These are phyloP conservation scores for Neoaliturus tenellus DNA, from an alignment of 2,888 invertebrate species.

Conservation along the genomic window DNA sequence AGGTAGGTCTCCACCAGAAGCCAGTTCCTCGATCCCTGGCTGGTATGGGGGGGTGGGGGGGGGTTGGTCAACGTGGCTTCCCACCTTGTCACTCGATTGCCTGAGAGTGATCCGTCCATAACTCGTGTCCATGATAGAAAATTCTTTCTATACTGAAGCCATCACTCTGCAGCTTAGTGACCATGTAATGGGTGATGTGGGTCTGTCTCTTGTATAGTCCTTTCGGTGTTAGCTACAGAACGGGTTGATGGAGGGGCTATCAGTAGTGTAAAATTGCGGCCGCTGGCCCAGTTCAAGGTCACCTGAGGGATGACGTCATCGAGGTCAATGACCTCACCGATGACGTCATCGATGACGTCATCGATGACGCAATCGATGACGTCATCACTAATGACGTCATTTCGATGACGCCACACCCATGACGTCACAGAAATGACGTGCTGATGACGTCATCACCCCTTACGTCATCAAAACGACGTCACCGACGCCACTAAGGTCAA, in stretches of 20 bases:
- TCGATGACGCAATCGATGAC: no score
- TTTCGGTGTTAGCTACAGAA: slow-evolving; percentile 44
- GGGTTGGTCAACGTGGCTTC: not conserved
- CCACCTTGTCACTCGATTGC: not conserved
- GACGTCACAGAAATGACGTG: no score
- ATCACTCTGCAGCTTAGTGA: slow-evolving; percentile 3
- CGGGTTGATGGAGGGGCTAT: slow-evolving; percentile 52
- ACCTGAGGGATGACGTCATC: no score
- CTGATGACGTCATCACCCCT: no score
- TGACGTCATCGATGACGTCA: no score
- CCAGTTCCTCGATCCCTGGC: not conserved
- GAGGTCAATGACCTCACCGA: no score
- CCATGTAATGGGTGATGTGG: slow-evolving; percentile 6
- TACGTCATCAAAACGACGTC: no score
- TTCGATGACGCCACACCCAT: no score
- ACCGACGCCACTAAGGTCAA: no score
- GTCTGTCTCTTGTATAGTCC: slow-evolving; percentile 21
- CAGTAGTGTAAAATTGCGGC: not conserved
- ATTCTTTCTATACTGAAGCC: not conserved
- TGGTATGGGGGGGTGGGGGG: no score
- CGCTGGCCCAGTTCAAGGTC: no score
- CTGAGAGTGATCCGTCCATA: not conserved
- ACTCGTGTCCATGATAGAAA: not conserved
- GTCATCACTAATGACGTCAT: no score
- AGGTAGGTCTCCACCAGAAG: not conserved